Conservation (phyloP, 1,140 invertebrate species). For the Elymnias hypermnestra region DNA sequence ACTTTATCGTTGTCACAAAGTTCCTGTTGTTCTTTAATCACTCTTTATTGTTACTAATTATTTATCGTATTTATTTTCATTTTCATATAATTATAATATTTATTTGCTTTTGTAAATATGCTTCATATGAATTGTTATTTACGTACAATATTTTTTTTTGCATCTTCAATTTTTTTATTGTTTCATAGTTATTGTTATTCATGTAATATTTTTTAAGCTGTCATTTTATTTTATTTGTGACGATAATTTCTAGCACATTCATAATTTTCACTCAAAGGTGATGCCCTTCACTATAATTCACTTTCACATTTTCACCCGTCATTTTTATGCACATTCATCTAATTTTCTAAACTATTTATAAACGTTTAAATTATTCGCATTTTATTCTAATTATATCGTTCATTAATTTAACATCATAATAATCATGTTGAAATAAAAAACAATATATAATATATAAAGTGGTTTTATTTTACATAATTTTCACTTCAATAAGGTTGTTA, state of each 20-base stretch:
- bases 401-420: conserved; percentile 12
- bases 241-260: conserved; percentile 15
- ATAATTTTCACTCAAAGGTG: conserved; percentile 19
- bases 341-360: neutral
- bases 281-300: conserved; percentile 20
- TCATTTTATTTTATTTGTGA: conserved; percentile 15
- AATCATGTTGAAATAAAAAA: conserved; percentile 1
- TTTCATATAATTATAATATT: conserved; percentile 7
- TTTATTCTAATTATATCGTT: conserved; percentile 13
- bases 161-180: conserved; percentile 41
- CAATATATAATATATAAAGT: conserved; percentile 6
- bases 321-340: conserved; percentile 4
- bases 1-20: too few species aligned
- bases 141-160: conserved; percentile 55
- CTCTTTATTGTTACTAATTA: too few species aligned
- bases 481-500: too few species aligned
- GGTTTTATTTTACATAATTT: conserved; percentile 20
- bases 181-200: neutral
- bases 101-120: conserved; percentile 69
- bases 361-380: conserved; percentile 13
- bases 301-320: conserved; percentile 1
- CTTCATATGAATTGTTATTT: conserved; percentile 55
- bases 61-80: neutral
- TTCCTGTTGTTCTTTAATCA: too few species aligned
- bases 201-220: neutral